Evolutionary conservation across 2,797 vertebrate genomes (phyloP).

Genomic region (Rhinatrema bivittatum): DNA sequence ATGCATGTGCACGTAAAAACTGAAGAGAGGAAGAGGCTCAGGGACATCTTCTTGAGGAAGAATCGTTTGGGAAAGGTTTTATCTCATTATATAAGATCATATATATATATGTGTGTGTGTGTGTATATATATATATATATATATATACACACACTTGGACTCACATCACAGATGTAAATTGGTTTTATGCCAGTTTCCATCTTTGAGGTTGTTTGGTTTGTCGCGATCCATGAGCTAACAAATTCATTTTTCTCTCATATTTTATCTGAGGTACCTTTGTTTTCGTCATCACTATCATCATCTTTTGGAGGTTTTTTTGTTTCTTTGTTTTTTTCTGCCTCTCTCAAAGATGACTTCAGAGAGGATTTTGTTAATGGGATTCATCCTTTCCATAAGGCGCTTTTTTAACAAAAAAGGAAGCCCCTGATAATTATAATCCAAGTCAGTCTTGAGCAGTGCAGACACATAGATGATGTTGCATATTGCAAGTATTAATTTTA

Average conservation of each 20-base stretch:
- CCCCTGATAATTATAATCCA: slow-evolving; percentile 49
- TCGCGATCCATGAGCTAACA: slow-evolving; percentile 19
- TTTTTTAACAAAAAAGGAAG: slow-evolving; percentile 61
- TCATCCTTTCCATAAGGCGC: slow-evolving; percentile 49
- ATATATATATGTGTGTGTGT: too few relatives aligned
- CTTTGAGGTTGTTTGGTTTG: slow-evolving; percentile 1
- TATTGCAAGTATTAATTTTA: slow-evolving; percentile 76
- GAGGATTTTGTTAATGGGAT: slow-evolving; percentile 45
- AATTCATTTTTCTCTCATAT: slow-evolving; percentile 8
- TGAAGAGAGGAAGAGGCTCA: too few relatives aligned
- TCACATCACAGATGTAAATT: too few relatives aligned
- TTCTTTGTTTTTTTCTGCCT: neutral
- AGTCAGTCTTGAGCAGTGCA: slow-evolving; percentile 62
- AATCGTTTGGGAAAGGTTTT: too few relatives aligned
- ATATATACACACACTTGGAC: too few relatives aligned
- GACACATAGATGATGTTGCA: slow-evolving; percentile 67
- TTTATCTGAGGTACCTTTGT: slow-evolving; percentile 13
- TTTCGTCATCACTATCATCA: slow-evolving; percentile 11
- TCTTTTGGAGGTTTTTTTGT: too few relatives aligned
- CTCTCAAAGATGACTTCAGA: slow-evolving; percentile 42
- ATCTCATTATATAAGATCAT: too few relatives aligned
- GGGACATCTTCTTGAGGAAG: too few relatives aligned
- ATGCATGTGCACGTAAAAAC: too few relatives aligned
- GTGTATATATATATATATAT: too few relatives aligned
- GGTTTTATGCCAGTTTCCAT: too few relatives aligned